Conservation (phyloP, 2,888 invertebrate genomes). For the Stenolophus ochropezus region DNA sequence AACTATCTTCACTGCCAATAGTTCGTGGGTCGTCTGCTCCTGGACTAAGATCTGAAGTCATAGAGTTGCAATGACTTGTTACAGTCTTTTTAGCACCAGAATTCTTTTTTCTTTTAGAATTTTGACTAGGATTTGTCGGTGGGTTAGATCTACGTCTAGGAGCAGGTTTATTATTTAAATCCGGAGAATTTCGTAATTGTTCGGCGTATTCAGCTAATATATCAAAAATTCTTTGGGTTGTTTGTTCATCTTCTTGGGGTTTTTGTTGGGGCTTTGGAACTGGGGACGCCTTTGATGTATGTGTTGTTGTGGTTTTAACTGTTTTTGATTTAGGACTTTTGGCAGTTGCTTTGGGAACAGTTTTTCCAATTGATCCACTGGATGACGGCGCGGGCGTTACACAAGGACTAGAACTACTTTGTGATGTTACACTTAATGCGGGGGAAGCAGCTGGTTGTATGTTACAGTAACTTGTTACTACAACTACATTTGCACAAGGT, state of each 20-base stretch:
- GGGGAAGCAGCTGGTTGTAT: conserved; percentile 75
- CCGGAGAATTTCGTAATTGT: conserved; percentile 86
- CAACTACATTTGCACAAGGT: conserved; percentile 73
- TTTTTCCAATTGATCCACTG: conserved; percentile 72
- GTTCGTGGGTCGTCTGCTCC: conserved; percentile 81
- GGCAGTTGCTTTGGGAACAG: conserved; percentile 71
- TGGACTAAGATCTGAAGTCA: conserved; percentile 75
- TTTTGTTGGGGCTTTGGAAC: conserved; percentile 82
- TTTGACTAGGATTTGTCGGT: conserved; percentile 82
- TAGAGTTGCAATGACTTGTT: conserved; percentile 68
- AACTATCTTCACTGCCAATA: conserved; percentile 86
- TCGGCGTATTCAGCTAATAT: conserved; percentile 88
- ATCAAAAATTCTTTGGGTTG: conserved; percentile 86
- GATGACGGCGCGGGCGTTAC: conserved; percentile 74
- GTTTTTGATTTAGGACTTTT: conserved; percentile 75
- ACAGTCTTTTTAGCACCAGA: conserved; percentile 76
- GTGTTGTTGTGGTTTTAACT: conserved; percentile 77
- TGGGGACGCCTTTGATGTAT: conserved; percentile 79
- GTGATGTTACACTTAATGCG: conserved; percentile 76
- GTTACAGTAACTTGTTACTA: conserved; percentile 76
- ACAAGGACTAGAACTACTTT: conserved; percentile 77
- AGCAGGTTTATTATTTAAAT: conserved; percentile 86
- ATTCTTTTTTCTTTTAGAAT: conserved; percentile 82
- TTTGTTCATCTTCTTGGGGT: conserved; percentile 87
- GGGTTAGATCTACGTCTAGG: conserved; percentile 85